phyloP scores from a whole-genome alignment of 2,888 invertebrate genomes.

The Alcis repandata region DNA sequence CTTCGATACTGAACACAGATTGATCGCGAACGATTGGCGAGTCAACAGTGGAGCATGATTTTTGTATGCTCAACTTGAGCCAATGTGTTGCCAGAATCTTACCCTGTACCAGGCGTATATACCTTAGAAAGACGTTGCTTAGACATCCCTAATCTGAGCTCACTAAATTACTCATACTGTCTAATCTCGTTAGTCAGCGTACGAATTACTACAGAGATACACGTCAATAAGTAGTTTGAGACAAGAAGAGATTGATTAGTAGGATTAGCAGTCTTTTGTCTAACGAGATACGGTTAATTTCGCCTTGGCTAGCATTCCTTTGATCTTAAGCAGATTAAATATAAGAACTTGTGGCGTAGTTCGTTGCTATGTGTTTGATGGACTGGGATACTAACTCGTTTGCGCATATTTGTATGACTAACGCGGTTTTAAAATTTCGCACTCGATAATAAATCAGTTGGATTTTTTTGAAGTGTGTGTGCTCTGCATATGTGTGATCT shows the following conservation, averaged over 20 bases:
- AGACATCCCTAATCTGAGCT: not conserved
- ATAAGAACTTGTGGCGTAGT: too few relatives aligned
- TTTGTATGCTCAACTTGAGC: not conserved
- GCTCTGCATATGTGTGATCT: too few relatives aligned
- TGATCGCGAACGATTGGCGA: too few relatives aligned
- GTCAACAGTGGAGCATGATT: too few relatives aligned
- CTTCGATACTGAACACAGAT: too few relatives aligned
- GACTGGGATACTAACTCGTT: too few relatives aligned
- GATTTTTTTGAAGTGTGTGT: too few relatives aligned
- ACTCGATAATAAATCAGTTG: too few relatives aligned
- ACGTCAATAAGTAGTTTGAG: not conserved
- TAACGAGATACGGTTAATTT: not conserved
- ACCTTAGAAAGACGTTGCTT: not conserved
- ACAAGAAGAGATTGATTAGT: slow-evolving; percentile 6
- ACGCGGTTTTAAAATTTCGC: too few relatives aligned
- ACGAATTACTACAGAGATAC: not conserved
- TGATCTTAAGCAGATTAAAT: not conserved
- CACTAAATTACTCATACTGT: not conserved
- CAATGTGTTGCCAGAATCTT: not conserved
- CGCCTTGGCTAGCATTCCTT: not conserved
- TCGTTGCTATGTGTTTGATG: too few relatives aligned
- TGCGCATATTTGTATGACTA: too few relatives aligned
- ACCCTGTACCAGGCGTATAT: not conserved
- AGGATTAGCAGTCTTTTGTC: slow-evolving; percentile 4
- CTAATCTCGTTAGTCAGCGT: slow-evolving; percentile 9